These are phyloP conservation scores for Stictonetta naevosa DNA, from an alignment of 2,113 vertebrate genomes.

Conservation along the genomic window DNA sequence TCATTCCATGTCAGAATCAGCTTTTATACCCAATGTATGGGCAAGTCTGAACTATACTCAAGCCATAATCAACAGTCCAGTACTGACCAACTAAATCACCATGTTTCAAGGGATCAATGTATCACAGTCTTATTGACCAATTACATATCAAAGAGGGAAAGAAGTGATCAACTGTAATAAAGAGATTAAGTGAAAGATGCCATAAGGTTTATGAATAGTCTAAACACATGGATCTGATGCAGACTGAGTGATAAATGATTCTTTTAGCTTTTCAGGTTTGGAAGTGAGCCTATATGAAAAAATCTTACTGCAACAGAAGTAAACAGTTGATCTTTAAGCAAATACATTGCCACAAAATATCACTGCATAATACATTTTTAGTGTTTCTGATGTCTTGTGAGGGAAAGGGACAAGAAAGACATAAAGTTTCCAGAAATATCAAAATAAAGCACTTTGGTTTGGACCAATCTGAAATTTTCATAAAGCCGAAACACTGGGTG, in stretches of 20 bases:
- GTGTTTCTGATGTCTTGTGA: not conserved
- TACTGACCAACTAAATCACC: not conserved
- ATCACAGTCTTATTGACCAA: not conserved
- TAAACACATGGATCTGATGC: not conserved
- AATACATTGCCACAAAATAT: not conserved
- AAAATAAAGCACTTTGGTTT: not conserved
- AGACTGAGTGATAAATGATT: not conserved
- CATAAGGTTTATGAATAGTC: not conserved
- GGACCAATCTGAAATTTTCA: not conserved
- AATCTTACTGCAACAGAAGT: not conserved
- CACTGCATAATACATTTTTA: not conserved
- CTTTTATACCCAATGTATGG: not conserved
- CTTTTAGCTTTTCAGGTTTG: not conserved
- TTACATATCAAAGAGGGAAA: not conserved
- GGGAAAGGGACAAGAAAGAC: not conserved
- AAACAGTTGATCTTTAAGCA: not conserved
- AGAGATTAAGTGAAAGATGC: not conserved
- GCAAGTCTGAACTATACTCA: not conserved
- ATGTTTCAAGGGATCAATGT: not conserved
- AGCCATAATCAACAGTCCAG: not conserved
- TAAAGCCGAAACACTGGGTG: not conserved
- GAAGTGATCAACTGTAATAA: not conserved
- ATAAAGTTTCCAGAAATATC: not conserved
- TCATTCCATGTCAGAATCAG: conserved; percentile 22
- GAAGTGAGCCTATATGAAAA: not conserved